These are phyloP conservation scores for Leptinotarsa texana DNA, from an alignment of 1,140 invertebrate species.

Conservation along the genomic window DNA sequence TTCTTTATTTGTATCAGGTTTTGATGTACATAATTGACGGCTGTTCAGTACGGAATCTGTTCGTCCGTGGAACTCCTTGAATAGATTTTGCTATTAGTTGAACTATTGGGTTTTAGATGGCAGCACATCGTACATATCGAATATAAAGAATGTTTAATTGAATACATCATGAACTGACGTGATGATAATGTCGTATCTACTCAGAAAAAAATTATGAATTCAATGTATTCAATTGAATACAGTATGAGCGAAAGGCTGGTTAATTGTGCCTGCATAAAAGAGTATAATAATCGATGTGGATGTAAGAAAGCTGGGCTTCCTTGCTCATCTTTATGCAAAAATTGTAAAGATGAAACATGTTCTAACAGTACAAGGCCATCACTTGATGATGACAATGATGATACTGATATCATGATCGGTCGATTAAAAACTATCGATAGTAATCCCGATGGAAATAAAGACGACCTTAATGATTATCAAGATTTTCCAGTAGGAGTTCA, in stretches of 20 bases:
- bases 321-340: too few species aligned
- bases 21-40: not conserved
- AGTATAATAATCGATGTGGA: too few species aligned
- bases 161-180: constrained; percentile 5
- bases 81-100: constrained; percentile 3
- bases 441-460: too few species aligned
- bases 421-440: too few species aligned
- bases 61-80: constrained; percentile 1
- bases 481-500: too few species aligned
- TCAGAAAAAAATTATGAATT: constrained; percentile 2
- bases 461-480: too few species aligned
- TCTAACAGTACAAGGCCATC: too few species aligned
- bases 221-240: constrained; percentile 5
- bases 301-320: too few species aligned
- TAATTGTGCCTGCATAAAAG: too few species aligned
- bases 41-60: not conserved
- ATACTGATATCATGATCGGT: too few species aligned
- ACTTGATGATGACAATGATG: too few species aligned
- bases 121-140: not conserved
- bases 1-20: constrained; percentile 8
- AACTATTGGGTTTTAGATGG: constrained; percentile 8
- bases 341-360: too few species aligned
- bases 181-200: not conserved
- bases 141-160: constrained; percentile 6
- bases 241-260: not conserved